Evolutionary conservation across 2,797 vertebrate species (phyloP), one percentile per base, ranked within the genome.

Genomic region (Lepilemur ruficaudatus): DNA sequence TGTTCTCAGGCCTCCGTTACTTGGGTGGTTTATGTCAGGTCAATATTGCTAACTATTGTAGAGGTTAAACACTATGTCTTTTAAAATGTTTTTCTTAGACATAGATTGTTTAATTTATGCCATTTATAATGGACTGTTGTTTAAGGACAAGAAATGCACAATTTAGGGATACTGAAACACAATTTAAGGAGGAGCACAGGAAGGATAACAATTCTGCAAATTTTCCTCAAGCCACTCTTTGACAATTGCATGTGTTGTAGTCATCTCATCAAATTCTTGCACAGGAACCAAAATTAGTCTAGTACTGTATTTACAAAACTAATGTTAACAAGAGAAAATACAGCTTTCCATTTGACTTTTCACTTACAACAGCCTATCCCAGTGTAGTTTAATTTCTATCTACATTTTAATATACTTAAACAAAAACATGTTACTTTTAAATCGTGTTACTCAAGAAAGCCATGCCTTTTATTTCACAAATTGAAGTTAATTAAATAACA

Each of bases 291-390:
- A 79, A 92, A 43, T 59, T n/a, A 89, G 32, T 59, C 28, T 43
- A 79, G 55, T 43, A 18, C 35, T 59, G 12, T 48, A 72, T 79
- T 84, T 96, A 30, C 79, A 85, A 67, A 69, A 73, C 35, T 38
- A 92, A 52, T 52, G 20, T 80, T 96, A 52, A 61, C 83, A 89
- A 92, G 52, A 79, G 89, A 94, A 94, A 89, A 79, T 32, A 43
- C 28, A 91, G n/a, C 38, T 83, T 88, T 65, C 73, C 38, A 65
- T 70, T 48, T 76, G 55, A 78, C n/a, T 69, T 94, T 81, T 80
- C 5, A n/a, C 65, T 78, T 89, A 85, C 12, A 81, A 22, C n/a
- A 59, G 87, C 46, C 22, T 61, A 55, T 52, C 22, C 7, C 52
- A 93, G 25, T 65, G 32, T 55, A 28, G 69, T 87, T 96, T 75